phyloP scores from a whole-genome alignment of 2,113 vertebrate genomes.

The Rallus limicola region DNA sequence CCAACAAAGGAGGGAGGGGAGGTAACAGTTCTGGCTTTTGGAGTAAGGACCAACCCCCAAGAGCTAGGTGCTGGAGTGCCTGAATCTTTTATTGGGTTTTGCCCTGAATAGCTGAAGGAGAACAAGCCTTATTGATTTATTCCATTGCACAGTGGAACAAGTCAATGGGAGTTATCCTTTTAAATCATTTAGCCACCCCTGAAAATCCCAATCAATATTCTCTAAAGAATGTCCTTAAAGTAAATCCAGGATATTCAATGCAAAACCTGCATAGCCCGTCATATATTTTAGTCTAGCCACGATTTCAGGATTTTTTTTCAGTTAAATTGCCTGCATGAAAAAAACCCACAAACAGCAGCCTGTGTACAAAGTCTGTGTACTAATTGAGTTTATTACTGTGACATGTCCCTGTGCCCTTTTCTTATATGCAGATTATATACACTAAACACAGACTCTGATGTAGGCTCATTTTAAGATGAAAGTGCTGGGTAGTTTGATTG shows the following conservation, averaged over 20 bases:
- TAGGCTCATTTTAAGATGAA: not conserved
- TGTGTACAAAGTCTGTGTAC: not conserved
- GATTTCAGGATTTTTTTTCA: not conserved
- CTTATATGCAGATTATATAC: not conserved
- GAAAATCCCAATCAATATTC: conserved; percentile 15
- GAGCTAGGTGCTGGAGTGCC: not conserved
- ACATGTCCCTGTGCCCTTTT: not conserved
- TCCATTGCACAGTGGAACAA: not conserved
- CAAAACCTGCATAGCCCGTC: not conserved
- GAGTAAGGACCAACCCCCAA: not conserved
- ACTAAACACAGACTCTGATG: not conserved
- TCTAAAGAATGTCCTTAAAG: conserved; percentile 3
- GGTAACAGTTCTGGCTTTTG: not conserved
- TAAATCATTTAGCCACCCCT: conserved; percentile 16
- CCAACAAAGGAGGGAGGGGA: not conserved
- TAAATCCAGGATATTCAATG: conserved; percentile 14
- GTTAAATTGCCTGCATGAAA: not conserved
- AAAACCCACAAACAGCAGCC: not conserved
- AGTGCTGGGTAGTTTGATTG: not conserved
- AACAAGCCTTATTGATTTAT: conserved; percentile 15
- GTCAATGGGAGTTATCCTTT: conserved; percentile 25
- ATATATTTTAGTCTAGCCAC: not conserved
- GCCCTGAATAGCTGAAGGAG: not conserved
- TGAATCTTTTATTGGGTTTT: conserved; percentile 3
- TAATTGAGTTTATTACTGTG: not conserved